These are phyloP conservation scores for Epinotia demarniana DNA, from an alignment of 2,888 invertebrate species.

Conservation along the genomic window DNA sequence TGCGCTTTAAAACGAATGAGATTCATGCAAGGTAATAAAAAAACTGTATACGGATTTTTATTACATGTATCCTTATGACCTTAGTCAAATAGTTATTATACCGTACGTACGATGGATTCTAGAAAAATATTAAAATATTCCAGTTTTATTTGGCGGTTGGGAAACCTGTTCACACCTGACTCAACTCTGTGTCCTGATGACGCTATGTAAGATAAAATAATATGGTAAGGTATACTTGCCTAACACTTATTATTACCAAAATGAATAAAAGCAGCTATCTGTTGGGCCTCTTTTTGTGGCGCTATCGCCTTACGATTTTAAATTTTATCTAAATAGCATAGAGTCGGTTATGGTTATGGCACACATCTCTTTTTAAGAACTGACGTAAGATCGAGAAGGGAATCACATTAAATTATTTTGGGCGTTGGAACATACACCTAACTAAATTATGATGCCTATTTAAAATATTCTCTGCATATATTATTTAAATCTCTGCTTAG, in stretches of 20 bases:
- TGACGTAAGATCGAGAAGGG: background rate
- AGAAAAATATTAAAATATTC: slow-evolving; percentile 11
- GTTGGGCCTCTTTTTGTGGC: background rate
- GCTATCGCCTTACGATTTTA: background rate
- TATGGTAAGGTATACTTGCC: slow-evolving; percentile 50
- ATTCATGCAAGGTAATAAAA: background rate
- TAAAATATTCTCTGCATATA: slow-evolving; percentile 19
- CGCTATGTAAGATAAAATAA: slow-evolving; percentile 50
- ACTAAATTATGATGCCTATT: slow-evolving; percentile 15
- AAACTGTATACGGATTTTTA: too few species aligned
- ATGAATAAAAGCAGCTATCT: background rate
- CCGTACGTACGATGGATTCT: background rate
- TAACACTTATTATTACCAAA: slow-evolving; percentile 47
- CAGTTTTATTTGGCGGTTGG: slow-evolving; percentile 59
- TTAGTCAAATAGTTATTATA: too few species aligned
- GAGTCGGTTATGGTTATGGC: background rate
- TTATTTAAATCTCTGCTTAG: background rate
- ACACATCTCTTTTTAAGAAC: background rate
- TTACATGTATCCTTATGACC: too few species aligned
- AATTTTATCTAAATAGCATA: background rate
- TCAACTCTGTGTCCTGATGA: slow-evolving; percentile 33
- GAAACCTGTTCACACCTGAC: slow-evolving; percentile 67
- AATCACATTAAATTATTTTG: slow-evolving; percentile 18
- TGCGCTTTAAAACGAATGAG: background rate
- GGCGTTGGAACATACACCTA: background rate